These are phyloP conservation scores for Galbula dea DNA, from an alignment of 2,113 vertebrate genomes.

Conservation along the genomic window DNA sequence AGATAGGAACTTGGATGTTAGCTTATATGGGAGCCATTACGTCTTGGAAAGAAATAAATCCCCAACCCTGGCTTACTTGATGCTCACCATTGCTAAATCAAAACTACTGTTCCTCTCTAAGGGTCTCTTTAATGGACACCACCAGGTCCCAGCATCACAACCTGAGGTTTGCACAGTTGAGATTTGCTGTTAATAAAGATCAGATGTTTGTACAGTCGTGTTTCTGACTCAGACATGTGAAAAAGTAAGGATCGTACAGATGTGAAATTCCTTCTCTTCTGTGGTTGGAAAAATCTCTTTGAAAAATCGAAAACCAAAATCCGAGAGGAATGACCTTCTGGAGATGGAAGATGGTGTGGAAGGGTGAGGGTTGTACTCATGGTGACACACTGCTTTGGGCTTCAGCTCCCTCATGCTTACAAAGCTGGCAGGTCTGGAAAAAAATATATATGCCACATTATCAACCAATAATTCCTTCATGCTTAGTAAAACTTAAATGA, in stretches of 20 bases:
- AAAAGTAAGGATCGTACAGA: background rate
- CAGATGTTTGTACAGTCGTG: constrained; percentile 55
- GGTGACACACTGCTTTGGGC: constrained; percentile 14
- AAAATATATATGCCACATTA: constrained; percentile 17
- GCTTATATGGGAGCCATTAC: constrained; percentile 43
- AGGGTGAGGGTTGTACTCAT: background rate
- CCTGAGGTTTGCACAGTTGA: constrained; percentile 45
- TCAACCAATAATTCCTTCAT: constrained; percentile 63
- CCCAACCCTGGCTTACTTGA: constrained; percentile 19
- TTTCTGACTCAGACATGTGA: constrained; percentile 64
- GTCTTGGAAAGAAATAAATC: constrained; percentile 7
- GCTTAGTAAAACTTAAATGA: constrained; percentile 69
- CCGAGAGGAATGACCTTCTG: constrained; percentile 28
- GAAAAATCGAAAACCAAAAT: constrained; percentile 18
- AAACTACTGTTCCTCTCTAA: constrained; percentile 51
- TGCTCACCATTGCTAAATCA: constrained; percentile 36
- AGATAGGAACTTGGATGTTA: constrained; percentile 44
- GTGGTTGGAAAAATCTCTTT: constrained; percentile 39
- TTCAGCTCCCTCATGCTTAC: background rate
- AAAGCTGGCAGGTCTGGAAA: background rate
- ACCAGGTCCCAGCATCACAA: constrained; percentile 20
- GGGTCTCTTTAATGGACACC: constrained; percentile 43
- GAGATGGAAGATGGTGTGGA: background rate
- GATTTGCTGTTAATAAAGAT: constrained; percentile 59
- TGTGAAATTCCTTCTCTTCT: constrained; percentile 43